Percentiles rank a stretch among this genome's conserved stretches.
Conservation (phyloP, 92 coral and sea anemone species). For the Phenganax stokvisi region DNA sequence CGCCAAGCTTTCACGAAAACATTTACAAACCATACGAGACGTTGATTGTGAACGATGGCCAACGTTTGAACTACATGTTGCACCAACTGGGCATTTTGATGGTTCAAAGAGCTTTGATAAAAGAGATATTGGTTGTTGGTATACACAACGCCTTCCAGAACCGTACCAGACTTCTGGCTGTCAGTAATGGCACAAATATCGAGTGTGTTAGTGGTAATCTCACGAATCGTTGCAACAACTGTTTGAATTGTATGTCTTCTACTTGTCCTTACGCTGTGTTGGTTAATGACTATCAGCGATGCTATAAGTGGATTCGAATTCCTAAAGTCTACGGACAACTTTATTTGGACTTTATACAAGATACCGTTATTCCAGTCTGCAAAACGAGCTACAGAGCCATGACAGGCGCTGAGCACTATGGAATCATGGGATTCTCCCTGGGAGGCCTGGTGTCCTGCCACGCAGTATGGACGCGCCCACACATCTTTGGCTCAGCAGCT, state of each 20-base stretch:
- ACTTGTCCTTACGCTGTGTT: background rate
- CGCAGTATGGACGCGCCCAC: constrained; percentile 52
- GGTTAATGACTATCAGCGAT: background rate
- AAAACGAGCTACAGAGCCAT: constrained; percentile 33
- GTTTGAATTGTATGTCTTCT: constrained; percentile 19
- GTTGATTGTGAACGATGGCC: constrained; percentile 44
- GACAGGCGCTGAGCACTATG: constrained; percentile 36
- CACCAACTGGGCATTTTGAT: constrained; percentile 20
- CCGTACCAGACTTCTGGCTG: constrained; percentile 34
- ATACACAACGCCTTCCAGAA: constrained; percentile 21
- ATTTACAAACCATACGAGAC: constrained; percentile 43
- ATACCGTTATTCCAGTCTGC: constrained; percentile 41
- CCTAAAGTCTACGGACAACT: constrained; percentile 27
- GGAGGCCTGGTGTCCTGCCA: constrained; percentile 54
- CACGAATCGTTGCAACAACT: constrained; percentile 13
- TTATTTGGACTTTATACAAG: constrained; percentile 47
- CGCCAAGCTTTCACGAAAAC: constrained; percentile 49
- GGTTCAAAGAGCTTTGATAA: constrained; percentile 33
- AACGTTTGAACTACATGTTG: constrained; percentile 8
- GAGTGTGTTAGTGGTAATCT: constrained; percentile 31
- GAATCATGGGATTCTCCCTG: constrained; percentile 51
- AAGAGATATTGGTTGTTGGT: constrained; percentile 41
- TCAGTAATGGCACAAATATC: constrained; percentile 39
- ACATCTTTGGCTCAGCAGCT: constrained; percentile 55
- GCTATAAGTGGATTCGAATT: constrained; percentile 43